These are phyloP conservation scores for Nycticebus coucang DNA, from an alignment of 2,113 vertebrate species.

Conservation along the genomic window DNA sequence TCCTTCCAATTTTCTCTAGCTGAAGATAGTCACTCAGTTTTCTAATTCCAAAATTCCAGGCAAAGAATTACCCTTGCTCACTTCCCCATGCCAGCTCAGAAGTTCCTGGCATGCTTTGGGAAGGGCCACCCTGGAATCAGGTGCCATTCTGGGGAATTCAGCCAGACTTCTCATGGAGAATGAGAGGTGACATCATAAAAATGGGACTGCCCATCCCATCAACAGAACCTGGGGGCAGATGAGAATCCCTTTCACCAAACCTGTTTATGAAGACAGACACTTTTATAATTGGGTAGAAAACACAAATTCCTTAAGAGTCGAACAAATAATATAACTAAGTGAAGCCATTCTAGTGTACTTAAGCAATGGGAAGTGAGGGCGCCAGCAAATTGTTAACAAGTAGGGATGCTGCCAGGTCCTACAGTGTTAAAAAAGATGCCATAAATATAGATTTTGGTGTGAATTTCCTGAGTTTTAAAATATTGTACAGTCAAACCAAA, in stretches of 20 bases:
- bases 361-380: not conserved
- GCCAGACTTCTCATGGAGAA: no score
- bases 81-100: not conserved
- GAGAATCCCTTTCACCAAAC: not conserved
- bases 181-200: not conserved
- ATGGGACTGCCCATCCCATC: not conserved
- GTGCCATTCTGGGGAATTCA: not conserved
- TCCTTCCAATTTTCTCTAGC: not conserved
- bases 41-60: slow-evolving; percentile 49
- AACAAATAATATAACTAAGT: not conserved
- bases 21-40: slow-evolving; percentile 20
- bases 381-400: not conserved
- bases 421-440: slow-evolving; percentile 25
- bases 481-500: slow-evolving; percentile 11
- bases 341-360: not conserved
- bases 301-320: not conserved
- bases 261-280: not conserved
- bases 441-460: not conserved
- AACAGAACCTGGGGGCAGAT: not conserved
- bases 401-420: not conserved
- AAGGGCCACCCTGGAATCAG: not conserved
- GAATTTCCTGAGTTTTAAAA: slow-evolving; percentile 50
- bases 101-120: slow-evolving; percentile 24
- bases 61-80: slow-evolving; percentile 38
- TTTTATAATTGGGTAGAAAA: not conserved